Base-by-base conservation (phyloP, 2,113 vertebrate species). In the Corythoichthys haematopterus region DNA sequence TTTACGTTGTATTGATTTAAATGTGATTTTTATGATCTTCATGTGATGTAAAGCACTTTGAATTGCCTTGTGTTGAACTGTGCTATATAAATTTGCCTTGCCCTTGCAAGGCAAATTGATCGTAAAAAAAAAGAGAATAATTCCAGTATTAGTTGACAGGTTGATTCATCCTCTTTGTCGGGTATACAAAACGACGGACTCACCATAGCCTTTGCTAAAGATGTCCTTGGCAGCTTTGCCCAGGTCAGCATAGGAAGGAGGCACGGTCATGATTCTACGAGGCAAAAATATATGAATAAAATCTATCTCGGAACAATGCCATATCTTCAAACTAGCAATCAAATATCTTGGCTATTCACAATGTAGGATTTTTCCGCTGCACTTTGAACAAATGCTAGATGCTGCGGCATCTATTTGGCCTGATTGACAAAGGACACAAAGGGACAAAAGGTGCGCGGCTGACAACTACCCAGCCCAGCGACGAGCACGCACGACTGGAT, bases 161-260 rank as follows among this genome's bases (percentile, higher is more conserved):
- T 28, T 28, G 20, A 28, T 28, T 28, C 20, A 28, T 28, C 38
- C 1, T 40, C 38, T 40, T 40, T 40, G 3, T 40, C 38, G 20
- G 1, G 20, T 28, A 28, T 28, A 28, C 20, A 28, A 28, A 59
- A 7, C 59, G 14, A 40, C 0, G 4, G 14, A 77, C 93, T 93
- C 78, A 98, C 96, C 95, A 64, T 95, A 98, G 74, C 96, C 96
- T 77, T 98, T 98, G 88, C 92, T 96, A 84, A 98, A 98, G 47
- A 98, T 88, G 82, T 98, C 96, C 83, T 95, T 94, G 81, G 95
- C 94, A 66, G 93, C 77, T 82, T 98, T 98, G 70, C 96, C 96
- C 82, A 98, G 83, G 90, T 98, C 96, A 76, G 93, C 86, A 86
- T 96, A 98, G 2, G 92, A 77, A 4, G 96, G 96, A 87, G 96